Evolutionary conservation across 2,888 invertebrate genomes (phyloP), one percentile per base, ranked within the genome.

Genomic region (Leucania comma): DNA sequence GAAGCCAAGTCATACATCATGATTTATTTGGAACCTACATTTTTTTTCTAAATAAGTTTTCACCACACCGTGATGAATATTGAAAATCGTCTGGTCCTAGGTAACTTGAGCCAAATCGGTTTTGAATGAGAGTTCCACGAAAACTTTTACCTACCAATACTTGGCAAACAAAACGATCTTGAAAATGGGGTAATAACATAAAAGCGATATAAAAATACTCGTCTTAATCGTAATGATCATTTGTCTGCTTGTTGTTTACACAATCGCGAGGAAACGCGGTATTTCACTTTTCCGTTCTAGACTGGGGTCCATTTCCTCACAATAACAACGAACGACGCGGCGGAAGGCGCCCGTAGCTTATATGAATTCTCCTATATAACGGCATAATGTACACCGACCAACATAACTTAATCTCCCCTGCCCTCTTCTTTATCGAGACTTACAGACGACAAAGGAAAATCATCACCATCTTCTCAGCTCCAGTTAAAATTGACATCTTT

Each of bases 301-400:
- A 81, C 88, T 80, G 76, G 80, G 83, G 82, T 92, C 92, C 90
- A 94, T 94, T 94, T 94, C 94, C 93, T 90, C 85, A 79, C 87
- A 89, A 89, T 90, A 91, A 91, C 90, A 88, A 87, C 87, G 72
- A 85, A 85, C 87, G 86, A 84, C 87, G 87, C 83, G 81, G 85
- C 90, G 92, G 91, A 92, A 93, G 89, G 86, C 91, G 86, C 87
- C 88, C 87, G 87, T 89, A 84, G 88, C 90, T 90, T 91, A 89
- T 92, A 92, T 92, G 92, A 93, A 91, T 91, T 91, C 91, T 88
- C 89, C 87, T 88, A 83, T 88, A 83, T 86, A 83, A 72, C 78
- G 72, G 62, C 75, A 82, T 80, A 84, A 77, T 74, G 57, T 65
- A 63, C 66, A 68, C 29, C 63, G 38, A 78, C 92, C 90, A 90